These are phyloP conservation scores for Stictocephala bisonia DNA, from an alignment of 2,888 invertebrate species.

Conservation along the genomic window DNA sequence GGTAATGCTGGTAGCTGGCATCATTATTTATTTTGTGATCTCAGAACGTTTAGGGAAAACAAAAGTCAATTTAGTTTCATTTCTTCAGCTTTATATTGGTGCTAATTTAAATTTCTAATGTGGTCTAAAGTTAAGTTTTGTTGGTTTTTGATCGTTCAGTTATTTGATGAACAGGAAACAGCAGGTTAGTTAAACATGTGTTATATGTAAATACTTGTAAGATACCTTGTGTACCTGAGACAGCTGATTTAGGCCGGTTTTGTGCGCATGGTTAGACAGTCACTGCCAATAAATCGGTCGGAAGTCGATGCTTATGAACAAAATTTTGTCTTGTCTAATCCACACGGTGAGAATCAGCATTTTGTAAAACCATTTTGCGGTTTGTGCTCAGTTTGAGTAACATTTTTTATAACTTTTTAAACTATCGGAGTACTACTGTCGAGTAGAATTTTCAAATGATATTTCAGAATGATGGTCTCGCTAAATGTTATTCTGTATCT, in stretches of 20 bases:
- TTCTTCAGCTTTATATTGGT: conserved; percentile 38
- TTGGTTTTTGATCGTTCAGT: too few species aligned
- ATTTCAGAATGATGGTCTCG: not conserved
- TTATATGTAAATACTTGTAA: conserved; percentile 23
- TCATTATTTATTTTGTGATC: conserved; percentile 38
- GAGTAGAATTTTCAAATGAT: too few species aligned
- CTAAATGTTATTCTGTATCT: not conserved
- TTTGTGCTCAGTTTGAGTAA: too few species aligned
- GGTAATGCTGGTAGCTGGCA: conserved; percentile 36
- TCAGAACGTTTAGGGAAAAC: conserved; percentile 33
- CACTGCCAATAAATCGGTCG: conserved; percentile 32
- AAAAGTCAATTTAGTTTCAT: conserved; percentile 42
- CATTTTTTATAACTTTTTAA: too few species aligned
- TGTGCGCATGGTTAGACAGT: too few species aligned
- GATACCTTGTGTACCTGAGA: conserved; percentile 35
- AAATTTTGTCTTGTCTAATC: conserved; percentile 17
- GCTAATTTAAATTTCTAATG: conserved; percentile 23
- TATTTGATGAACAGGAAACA: too few species aligned
- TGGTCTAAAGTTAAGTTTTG: conserved; percentile 39
- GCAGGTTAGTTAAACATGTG: too few species aligned
- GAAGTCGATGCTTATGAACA: conserved; percentile 14
- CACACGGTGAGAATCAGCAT: too few species aligned
- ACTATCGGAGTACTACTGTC: too few species aligned
- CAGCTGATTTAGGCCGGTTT: too few species aligned
- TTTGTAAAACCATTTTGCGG: too few species aligned